phyloP scores from a whole-genome alignment of 2,113 vertebrate species.

The Mystacornis crossleyi region DNA sequence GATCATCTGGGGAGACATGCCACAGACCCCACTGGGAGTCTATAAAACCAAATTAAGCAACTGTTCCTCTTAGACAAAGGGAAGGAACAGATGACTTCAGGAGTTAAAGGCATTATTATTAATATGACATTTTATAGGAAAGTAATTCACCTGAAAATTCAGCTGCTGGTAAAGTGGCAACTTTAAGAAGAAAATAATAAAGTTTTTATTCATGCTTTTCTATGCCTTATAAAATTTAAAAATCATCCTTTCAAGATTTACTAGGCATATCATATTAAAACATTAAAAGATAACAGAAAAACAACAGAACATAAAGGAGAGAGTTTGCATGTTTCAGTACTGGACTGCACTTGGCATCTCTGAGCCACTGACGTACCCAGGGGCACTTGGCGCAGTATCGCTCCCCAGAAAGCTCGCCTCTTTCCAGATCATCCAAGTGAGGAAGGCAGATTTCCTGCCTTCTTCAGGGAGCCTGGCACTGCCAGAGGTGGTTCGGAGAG shows the following conservation, averaged over 20 bases:
- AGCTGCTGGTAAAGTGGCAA: not conserved
- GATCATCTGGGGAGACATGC: not conserved
- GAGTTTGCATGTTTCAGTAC: not conserved
- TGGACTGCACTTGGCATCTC: not conserved
- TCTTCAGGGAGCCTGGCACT: not conserved
- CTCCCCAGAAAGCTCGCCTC: not conserved
- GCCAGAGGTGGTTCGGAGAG: not conserved
- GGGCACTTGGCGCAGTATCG: not conserved
- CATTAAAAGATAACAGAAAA: not conserved
- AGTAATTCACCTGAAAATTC: not conserved
- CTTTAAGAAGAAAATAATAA: not conserved
- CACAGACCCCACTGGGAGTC: not conserved
- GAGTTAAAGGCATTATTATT: not conserved
- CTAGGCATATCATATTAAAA: not conserved
- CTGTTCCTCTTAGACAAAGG: not conserved
- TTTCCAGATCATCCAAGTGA: not conserved
- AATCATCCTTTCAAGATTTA: not conserved
- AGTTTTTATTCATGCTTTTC: not conserved
- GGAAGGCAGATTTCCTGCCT: not conserved
- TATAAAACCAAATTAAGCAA: not conserved
- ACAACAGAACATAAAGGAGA: not conserved
- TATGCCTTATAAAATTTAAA: not conserved
- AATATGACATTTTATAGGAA: not conserved
- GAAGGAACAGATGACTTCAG: not conserved
- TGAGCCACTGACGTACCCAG: not conserved